phyloP scores from a whole-genome alignment of 2,797 vertebrate species.

The Cryptoprocta ferox region DNA sequence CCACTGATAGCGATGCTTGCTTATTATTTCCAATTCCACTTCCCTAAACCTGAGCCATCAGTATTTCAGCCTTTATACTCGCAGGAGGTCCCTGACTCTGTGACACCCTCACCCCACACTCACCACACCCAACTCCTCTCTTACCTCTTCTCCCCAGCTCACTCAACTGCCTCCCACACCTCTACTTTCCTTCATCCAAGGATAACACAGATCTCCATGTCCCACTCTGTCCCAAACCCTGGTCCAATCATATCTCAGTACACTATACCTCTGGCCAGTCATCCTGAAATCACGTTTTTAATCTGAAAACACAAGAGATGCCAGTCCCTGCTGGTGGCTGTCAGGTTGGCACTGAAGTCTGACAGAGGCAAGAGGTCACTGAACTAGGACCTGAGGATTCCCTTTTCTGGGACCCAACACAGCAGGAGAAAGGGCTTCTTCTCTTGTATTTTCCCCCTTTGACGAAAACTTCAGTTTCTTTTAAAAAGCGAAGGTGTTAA shows the following conservation, averaged over 20 bases:
- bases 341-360: not conserved
- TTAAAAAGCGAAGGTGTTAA: not conserved
- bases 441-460: not conserved
- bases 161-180: not conserved
- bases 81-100: fast-evolving
- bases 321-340: not conserved
- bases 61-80: not conserved
- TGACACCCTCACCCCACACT: not conserved
- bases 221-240: not conserved
- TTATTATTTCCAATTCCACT: not conserved
- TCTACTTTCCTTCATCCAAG: not conserved
- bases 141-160: not conserved
- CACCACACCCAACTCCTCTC: not conserved
- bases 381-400: not conserved
- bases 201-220: not conserved
- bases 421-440: not conserved
- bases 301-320: conserved; percentile 27
- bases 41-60: not conserved
- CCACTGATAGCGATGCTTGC: not conserved
- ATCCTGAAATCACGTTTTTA: not conserved
- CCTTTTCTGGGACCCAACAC: not conserved
- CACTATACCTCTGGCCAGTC: not conserved
- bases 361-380: not conserved
- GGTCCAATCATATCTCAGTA: not conserved
- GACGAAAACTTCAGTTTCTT: not conserved